Percentiles rank a stretch among this genome's conserved stretches.
These are phyloP conservation scores for Athetis lepigone DNA, from an alignment of 2,888 invertebrate genomes.

Conservation along the genomic window DNA sequence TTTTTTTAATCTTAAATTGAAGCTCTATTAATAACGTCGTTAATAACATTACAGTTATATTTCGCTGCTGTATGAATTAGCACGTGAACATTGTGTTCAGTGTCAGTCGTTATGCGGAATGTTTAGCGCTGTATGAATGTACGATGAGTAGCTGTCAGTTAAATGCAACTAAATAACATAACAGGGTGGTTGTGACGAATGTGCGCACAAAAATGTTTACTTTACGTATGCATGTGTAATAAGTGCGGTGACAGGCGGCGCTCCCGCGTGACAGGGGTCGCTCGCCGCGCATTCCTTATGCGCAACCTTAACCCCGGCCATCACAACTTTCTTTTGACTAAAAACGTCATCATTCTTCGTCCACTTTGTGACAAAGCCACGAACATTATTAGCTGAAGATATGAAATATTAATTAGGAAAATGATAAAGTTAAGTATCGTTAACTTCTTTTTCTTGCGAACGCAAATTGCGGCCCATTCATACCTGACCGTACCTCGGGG, in stretches of 20 bases:
- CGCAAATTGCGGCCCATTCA: conserved; percentile 23
- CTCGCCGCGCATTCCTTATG: conserved; percentile 6
- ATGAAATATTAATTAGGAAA: conserved; percentile 25
- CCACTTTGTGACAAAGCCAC: conserved; percentile 9
- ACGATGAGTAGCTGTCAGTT: conserved; percentile 34
- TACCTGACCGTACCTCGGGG: conserved; percentile 35
- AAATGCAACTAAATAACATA: background rate
- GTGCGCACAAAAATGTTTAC: background rate
- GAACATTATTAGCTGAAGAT: conserved; percentile 10
- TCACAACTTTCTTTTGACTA: conserved; percentile 14
- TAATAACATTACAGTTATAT: background rate
- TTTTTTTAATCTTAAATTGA: background rate
- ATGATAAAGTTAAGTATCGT: conserved; percentile 1
- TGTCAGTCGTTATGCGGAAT: conserved; percentile 27
- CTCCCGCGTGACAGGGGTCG: conserved; percentile 27
- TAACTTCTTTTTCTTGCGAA: conserved; percentile 7
- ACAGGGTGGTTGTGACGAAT: conserved; percentile 13
- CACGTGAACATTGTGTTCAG: conserved; percentile 13
- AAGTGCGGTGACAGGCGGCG: conserved; percentile 18
- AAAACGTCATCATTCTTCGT: conserved; percentile 21
- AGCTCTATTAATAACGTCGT: background rate
- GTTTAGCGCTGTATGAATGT: conserved; percentile 39
- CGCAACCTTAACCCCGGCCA: conserved; percentile 8
- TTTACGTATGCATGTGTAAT: conserved; percentile 16
- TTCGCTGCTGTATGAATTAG: background rate